Evolutionary conservation across 1,140 invertebrate species (phyloP), one percentile per base, ranked within the genome.

Genomic region (Cydia amplana): DNA sequence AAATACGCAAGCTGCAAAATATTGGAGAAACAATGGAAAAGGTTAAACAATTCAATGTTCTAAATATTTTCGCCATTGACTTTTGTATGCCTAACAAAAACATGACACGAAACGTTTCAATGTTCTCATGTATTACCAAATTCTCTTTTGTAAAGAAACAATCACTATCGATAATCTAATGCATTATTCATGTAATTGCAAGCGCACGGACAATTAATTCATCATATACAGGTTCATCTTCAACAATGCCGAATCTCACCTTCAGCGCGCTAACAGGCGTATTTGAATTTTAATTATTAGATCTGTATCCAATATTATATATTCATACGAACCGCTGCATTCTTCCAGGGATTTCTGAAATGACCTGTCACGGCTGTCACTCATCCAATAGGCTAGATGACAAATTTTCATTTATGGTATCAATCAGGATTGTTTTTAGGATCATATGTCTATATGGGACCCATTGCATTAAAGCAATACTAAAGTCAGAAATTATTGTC

Each of bases 31-130:
- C 51, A 55, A 55, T 55, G 51, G n/a, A 55, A 55, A 55, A 18
- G 3, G n/a, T 16, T 20, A 55, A 55, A 20, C 51, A 55, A 55
- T 55, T 7, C 14, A 16, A 49, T 16, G 46, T 49, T n/a, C 51
- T 55, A n/a, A n/a, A n/a, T n/a, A 55, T 18, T 55, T 55, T 18
- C 20, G 6, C 51, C 51, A 18, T 55, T 18, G 51, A 49, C 46
- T 55, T 55, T 55, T 55, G 51, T 55, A 55, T 55, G 49, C 49
- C 49, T 55, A 55, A 55, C 51, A 55, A 55, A 51, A 55, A 55
- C 51, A 55, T 55, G 51, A 55, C 51, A 55, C 18, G 51, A 55
- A 55, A 49, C 46, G 51, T 18, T 55, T 55, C 12, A 49, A 55
- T 5, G n/a, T 55, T 20, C 51, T 20, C 51, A 55, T 55, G n/a